phyloP scores from a whole-genome alignment of 2,888 invertebrate species.

The Sphinx pinastri region DNA sequence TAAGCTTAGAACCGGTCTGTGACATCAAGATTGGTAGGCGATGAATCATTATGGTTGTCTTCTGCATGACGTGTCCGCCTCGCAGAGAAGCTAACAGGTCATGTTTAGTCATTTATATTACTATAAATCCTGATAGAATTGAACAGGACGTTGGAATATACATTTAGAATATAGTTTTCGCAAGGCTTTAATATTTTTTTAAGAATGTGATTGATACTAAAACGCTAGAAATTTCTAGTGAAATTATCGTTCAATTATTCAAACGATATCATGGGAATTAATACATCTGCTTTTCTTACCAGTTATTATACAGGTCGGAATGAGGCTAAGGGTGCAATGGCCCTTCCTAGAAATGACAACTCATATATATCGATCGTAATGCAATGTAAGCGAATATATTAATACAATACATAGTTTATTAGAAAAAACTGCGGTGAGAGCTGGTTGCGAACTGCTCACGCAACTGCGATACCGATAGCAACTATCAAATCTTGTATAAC shows the following conservation, averaged over 20 bases:
- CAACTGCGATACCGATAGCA: conserved; percentile 18
- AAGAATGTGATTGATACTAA: too few relatives aligned
- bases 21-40: background rate
- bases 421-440: background rate
- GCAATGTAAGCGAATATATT: background rate
- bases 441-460: conserved; percentile 9
- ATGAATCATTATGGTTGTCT: conserved; percentile 9
- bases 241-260: too few relatives aligned
- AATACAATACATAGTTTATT: background rate
- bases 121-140: too few relatives aligned
- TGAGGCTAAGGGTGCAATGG: too few relatives aligned
- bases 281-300: too few relatives aligned
- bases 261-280: too few relatives aligned
- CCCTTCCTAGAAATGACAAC: too few relatives aligned
- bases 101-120: background rate
- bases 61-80: background rate
- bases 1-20: background rate
- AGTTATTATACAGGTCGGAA: too few relatives aligned
- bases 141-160: too few relatives aligned
- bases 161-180: too few relatives aligned
- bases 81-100: conserved; percentile 11
- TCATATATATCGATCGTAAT: background rate
- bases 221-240: too few relatives aligned
- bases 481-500: conserved; percentile 13
- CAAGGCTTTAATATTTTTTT: too few relatives aligned